Evolutionary conservation across 53 echinoderm and acorn worm species (phyloP).

Genomic region (Zoroaster sp.): DNA sequence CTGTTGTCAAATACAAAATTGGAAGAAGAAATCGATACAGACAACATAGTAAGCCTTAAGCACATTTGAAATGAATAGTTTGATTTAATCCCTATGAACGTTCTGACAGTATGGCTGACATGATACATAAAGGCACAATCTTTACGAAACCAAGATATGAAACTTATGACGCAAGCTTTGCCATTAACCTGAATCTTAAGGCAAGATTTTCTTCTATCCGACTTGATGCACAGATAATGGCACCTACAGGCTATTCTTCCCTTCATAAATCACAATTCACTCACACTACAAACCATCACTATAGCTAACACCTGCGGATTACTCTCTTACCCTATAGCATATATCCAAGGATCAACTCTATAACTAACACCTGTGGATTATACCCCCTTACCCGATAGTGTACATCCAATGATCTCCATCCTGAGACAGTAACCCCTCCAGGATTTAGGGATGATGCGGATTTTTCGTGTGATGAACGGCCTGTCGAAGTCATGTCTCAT

Average conservation of each 20-base stretch:
- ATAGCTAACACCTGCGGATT: too few relatives aligned
- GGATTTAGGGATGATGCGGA: slow-evolving; percentile 73
- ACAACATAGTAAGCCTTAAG: background rate
- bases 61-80: background rate
- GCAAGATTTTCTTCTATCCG: background rate
- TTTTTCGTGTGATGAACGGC: slow-evolving; percentile 77
- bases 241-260: background rate
- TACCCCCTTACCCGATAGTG: slow-evolving; percentile 73
- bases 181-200: background rate
- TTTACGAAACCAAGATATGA: background rate
- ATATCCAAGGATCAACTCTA: too few relatives aligned
- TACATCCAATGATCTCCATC: slow-evolving; percentile 82
- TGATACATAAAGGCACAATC: too few relatives aligned
- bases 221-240: background rate
- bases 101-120: too few relatives aligned
- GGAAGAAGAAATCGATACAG: background rate
- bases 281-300: background rate
- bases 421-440: slow-evolving; percentile 72
- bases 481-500: slow-evolving; percentile 77
- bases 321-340: too few relatives aligned
- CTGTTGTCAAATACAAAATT: slow-evolving; percentile 8
- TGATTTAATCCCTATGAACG: too few relatives aligned
- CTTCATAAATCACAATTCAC: background rate
- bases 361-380: too few relatives aligned
- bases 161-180: background rate